Evolutionary conservation across 2,113 vertebrate species (phyloP).

Genomic region (Gymnocephalus cernua): DNA sequence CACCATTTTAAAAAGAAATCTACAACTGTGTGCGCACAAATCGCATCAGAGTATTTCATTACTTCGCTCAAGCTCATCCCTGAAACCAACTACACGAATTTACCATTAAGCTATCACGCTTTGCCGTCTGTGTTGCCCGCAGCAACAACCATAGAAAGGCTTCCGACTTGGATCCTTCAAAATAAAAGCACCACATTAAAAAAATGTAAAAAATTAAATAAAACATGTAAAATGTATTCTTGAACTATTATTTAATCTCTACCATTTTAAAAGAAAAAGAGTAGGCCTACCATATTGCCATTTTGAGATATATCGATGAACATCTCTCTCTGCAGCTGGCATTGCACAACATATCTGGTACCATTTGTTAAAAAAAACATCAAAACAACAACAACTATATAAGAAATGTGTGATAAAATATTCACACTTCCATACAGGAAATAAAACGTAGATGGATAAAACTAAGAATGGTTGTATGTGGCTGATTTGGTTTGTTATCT

Average conservation of each 20-base stretch:
- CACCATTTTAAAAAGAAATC: not conserved
- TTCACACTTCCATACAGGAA: not conserved
- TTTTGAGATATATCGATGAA: not conserved
- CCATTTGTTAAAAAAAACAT: not conserved
- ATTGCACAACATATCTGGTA: not conserved
- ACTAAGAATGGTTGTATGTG: too few species aligned
- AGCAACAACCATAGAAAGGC: not conserved
- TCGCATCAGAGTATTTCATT: not conserved
- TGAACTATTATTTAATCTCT: not conserved
- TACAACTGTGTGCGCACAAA: not conserved
- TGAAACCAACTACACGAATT: not conserved
- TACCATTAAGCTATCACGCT: slow-evolving; percentile 23
- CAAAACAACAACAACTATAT: not conserved
- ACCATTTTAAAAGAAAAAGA: not conserved
- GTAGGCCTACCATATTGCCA: not conserved
- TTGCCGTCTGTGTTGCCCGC: not conserved
- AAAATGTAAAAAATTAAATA: not conserved
- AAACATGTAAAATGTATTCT: not conserved
- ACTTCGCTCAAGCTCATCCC: not conserved
- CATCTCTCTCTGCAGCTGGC: too few species aligned
- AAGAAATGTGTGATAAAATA: not conserved
- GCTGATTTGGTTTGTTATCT: not conserved
- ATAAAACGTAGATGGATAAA: not conserved
- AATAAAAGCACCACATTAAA: slow-evolving; percentile 20
- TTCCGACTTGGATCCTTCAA: slow-evolving; percentile 33